Conservation (phyloP, 2,113 vertebrate species). For the Heterocephalus glaber region DNA sequence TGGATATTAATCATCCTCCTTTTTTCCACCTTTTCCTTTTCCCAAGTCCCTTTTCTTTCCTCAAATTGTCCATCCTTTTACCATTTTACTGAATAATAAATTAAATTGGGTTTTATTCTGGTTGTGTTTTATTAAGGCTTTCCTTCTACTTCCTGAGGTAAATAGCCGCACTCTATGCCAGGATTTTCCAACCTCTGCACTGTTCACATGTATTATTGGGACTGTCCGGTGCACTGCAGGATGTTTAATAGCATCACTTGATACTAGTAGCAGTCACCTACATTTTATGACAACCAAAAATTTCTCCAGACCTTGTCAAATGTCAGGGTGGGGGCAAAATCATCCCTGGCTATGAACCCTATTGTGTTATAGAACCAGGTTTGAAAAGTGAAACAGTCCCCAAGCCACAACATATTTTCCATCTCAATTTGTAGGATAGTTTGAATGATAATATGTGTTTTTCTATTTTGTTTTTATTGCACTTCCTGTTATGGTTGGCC, state of each 20-base stretch:
- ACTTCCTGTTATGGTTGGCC: neutral
- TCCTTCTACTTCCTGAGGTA: neutral
- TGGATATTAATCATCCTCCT: neutral
- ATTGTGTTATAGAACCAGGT: neutral
- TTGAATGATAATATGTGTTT: neutral
- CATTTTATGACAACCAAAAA: neutral
- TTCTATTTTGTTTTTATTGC: neutral
- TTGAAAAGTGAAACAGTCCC: conserved; percentile 14
- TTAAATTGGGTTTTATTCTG: neutral
- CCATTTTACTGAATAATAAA: conserved; percentile 20
- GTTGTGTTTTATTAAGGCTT: neutral
- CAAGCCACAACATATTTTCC: neutral
- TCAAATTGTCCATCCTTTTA: neutral
- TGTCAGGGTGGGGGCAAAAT: neutral
- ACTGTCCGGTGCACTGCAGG: neutral
- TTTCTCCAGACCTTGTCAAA: neutral
- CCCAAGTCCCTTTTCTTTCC: neutral
- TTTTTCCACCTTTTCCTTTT: neutral
- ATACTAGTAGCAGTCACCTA: neutral
- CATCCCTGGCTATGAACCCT: neutral
- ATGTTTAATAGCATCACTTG: neutral
- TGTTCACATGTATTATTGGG: neutral
- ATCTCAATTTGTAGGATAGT: neutral
- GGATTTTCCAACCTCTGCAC: neutral
- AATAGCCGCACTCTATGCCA: neutral